phyloP scores from a whole-genome alignment of 2,797 vertebrate genomes.

The Amphiprion clarkii region DNA sequence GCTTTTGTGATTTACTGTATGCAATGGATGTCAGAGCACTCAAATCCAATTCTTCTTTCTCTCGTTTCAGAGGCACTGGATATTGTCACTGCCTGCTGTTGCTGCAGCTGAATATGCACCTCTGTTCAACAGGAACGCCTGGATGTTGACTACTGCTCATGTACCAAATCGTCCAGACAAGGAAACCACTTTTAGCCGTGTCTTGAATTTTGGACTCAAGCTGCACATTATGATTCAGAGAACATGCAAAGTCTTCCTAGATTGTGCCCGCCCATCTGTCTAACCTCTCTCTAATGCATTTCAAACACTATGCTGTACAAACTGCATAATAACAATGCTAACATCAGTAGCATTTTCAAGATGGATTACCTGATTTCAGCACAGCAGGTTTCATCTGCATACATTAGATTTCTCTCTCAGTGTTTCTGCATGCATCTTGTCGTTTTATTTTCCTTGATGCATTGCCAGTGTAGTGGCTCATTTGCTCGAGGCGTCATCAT shows the following conservation, averaged over 20 bases:
- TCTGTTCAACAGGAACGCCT: constrained; percentile 40
- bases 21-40: constrained; percentile 26
- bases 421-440: constrained; percentile 51
- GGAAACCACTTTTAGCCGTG: background rate
- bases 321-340: constrained; percentile 47
- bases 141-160: constrained; percentile 49
- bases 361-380: constrained; percentile 62
- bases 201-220: constrained; percentile 24
- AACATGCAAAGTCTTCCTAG: constrained; percentile 15
- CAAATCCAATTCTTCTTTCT: constrained; percentile 50
- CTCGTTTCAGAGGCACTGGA: constrained; percentile 66
- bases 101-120: constrained; percentile 42
- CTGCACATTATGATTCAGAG: constrained; percentile 27
- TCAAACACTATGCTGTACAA: constrained; percentile 36
- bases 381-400: constrained; percentile 53
- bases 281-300: constrained; percentile 19
- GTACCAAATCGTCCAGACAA: constrained; percentile 19
- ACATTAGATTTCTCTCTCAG: constrained; percentile 48
- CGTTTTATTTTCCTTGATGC: constrained; percentile 62
- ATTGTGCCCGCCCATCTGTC: constrained; percentile 4
- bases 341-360: constrained; percentile 51
- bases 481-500: constrained; percentile 64
- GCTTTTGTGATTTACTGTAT: constrained; percentile 29
- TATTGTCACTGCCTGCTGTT: constrained; percentile 10
- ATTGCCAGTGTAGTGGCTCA: constrained; percentile 65